Conservation (phyloP, 2,113 vertebrate species). For the Alces alces region DNA sequence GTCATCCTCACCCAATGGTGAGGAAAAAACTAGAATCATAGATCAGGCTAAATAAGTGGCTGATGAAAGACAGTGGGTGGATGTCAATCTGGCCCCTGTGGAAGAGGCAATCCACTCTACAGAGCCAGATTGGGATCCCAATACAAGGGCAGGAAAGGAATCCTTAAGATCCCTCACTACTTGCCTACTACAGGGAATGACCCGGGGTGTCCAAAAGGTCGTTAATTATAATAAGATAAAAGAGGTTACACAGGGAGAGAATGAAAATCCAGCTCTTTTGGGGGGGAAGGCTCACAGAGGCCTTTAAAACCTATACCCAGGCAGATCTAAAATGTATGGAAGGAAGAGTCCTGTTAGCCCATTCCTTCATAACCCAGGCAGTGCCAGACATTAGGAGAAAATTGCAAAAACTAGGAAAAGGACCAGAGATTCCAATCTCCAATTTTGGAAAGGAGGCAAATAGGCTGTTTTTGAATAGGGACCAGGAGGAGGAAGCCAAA, state of each 20-base stretch:
- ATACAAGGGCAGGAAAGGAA: neutral
- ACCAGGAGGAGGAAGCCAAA: neutral
- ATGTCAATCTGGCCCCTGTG: neutral
- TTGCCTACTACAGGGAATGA: neutral
- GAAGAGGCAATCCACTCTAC: neutral
- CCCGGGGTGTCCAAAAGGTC: neutral
- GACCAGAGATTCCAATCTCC: neutral
- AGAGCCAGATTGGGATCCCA: neutral
- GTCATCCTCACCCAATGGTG: neutral
- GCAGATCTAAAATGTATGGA: neutral
- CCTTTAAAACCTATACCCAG: neutral
- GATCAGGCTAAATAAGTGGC: neutral
- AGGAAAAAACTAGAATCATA: neutral
- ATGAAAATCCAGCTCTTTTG: neutral
- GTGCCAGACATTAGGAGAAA: neutral
- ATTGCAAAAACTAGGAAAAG: neutral
- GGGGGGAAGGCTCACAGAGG: neutral
- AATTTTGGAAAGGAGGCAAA: neutral
- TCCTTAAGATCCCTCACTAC: neutral
- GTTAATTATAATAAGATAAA: neutral
- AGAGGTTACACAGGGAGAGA: neutral
- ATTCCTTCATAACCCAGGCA: neutral
- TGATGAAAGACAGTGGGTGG: neutral
- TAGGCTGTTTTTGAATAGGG: neutral
- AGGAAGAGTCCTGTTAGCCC: neutral